These are phyloP conservation scores for Thamnophis elegans DNA, from an alignment of 2,797 vertebrate genomes.

Conservation along the genomic window DNA sequence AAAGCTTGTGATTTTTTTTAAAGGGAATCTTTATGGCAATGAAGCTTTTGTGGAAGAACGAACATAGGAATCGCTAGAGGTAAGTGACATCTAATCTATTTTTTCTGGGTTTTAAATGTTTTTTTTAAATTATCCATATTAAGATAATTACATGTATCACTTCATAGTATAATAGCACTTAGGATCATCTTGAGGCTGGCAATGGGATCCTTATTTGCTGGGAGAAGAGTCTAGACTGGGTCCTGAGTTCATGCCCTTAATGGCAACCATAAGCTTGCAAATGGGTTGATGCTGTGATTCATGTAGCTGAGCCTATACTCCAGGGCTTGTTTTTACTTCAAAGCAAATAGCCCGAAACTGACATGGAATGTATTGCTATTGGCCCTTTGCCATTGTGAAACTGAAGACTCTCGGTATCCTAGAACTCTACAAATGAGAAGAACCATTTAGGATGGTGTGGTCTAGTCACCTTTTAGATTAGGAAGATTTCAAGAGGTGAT, in stretches of 20 bases:
- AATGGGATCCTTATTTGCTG: neutral
- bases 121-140: neutral
- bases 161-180: neutral
- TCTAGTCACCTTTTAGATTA: neutral
- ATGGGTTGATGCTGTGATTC: neutral
- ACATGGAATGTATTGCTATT: neutral
- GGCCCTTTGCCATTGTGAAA: neutral
- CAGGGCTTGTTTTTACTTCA: neutral
- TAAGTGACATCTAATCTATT: slow-evolving; percentile 35
- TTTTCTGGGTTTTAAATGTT: neutral
- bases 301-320: neutral
- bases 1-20: slow-evolving; percentile 45
- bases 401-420: neutral
- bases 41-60: slow-evolving; percentile 75
- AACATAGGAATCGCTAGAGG: slow-evolving; percentile 79
- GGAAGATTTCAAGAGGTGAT: neutral
- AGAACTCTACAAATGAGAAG: neutral
- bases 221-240: neutral
- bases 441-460: neutral
- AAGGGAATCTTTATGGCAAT: slow-evolving; percentile 75
- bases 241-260: neutral
- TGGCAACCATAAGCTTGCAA: neutral
- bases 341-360: neutral
- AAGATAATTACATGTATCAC: neutral
- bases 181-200: neutral